Evolutionary conservation across 2,113 vertebrate species (phyloP).

Genomic region (Hydrochoerus hydrochaeris): DNA sequence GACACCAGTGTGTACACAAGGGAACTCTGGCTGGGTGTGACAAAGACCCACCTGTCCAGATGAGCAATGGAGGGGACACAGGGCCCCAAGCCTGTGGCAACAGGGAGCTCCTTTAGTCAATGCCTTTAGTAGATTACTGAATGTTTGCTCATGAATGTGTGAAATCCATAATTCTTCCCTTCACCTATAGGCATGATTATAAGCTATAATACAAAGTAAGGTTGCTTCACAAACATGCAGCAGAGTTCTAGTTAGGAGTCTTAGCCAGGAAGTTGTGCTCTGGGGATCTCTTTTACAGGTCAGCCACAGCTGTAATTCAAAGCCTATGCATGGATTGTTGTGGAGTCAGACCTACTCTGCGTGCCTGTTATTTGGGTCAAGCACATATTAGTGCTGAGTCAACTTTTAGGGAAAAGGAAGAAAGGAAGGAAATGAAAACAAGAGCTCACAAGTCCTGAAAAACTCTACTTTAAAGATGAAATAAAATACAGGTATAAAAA

Average conservation of each 20-base stretch:
- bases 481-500: neutral
- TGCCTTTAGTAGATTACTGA: neutral
- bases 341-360: neutral
- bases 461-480: neutral
- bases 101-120: neutral
- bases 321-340: fast-evolving
- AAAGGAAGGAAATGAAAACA: neutral
- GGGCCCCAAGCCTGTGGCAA: neutral
- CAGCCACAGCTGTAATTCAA: neutral
- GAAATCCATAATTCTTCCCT: neutral
- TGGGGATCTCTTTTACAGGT: neutral
- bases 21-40: neutral
- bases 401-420: neutral
- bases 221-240: neutral
- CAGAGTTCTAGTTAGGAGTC: neutral
- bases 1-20: neutral
- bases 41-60: neutral
- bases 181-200: neutral
- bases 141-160: neutral
- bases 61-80: neutral
- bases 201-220: neutral
- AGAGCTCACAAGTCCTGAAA: neutral
- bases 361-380: neutral
- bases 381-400: neutral
- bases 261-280: neutral